Conservation (phyloP, 2,888 invertebrate species). For the Athripsodes cinereus region DNA sequence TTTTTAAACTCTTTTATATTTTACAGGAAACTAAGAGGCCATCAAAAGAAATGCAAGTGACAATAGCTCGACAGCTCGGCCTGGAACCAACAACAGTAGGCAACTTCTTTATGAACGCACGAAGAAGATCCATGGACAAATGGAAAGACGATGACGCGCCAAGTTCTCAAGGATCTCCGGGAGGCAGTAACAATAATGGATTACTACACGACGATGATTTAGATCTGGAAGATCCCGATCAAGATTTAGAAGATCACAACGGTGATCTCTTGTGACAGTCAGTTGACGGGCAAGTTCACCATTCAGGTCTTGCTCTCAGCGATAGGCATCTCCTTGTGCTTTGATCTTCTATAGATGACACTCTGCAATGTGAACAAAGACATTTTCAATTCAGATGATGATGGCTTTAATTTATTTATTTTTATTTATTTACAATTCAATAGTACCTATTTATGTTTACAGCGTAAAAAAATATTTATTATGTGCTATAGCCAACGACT, state of each 20-base stretch:
- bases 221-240: conserved; percentile 48
- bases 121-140: conserved; percentile 94
- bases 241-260: conserved; percentile 44
- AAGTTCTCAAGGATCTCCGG: conserved; percentile 42
- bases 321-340: conserved; percentile 44
- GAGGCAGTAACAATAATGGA: conserved; percentile 37
- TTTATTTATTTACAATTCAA: too few relatives aligned
- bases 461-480: too few relatives aligned
- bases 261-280: conserved; percentile 34
- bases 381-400: too few relatives aligned
- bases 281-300: conserved; percentile 21
- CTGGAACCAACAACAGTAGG: conserved; percentile 97
- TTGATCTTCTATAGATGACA: too few relatives aligned
- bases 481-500: too few relatives aligned
- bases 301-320: conserved; percentile 27
- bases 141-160: conserved; percentile 93
- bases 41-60: conserved; percentile 99
- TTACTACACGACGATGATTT: conserved; percentile 43
- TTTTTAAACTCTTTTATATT: neutral
- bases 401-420: too few relatives aligned
- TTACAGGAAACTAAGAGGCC: conserved; percentile 96
- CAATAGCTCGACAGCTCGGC: conserved; percentile 94
- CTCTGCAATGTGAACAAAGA: neutral
- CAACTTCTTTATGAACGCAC: conserved; percentile 99
- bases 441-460: too few relatives aligned